phyloP scores from a whole-genome alignment of 2,888 invertebrate genomes.

The Spisula solida region DNA sequence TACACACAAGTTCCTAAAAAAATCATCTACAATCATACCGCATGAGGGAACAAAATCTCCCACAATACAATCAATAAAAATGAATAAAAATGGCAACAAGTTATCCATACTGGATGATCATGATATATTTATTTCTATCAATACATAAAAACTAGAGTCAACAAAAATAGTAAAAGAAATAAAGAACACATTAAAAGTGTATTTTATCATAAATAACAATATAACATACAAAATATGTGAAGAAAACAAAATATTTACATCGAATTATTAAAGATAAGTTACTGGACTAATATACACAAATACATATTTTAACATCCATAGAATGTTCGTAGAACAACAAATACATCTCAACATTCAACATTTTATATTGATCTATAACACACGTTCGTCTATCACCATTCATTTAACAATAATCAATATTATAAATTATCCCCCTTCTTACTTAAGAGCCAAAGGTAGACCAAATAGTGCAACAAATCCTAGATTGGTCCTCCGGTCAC shows the following conservation, averaged over 20 bases:
- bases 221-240: constrained; percentile 44
- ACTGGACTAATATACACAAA: constrained; percentile 9
- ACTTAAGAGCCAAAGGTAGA: too few species aligned
- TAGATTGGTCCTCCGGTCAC: too few species aligned
- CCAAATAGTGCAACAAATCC: too few species aligned
- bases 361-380: not conserved
- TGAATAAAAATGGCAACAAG: constrained; percentile 7
- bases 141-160: constrained; percentile 22
- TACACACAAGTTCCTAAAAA: not conserved
- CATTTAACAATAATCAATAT: not conserved
- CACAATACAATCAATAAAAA: not conserved
- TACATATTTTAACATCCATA: not conserved
- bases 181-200: constrained; percentile 44
- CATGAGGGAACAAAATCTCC: not conserved
- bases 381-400: not conserved
- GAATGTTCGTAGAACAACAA: not conserved
- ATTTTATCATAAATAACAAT: constrained; percentile 52
- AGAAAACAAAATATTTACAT: constrained; percentile 20
- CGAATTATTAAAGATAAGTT: constrained; percentile 11
- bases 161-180: constrained; percentile 35
- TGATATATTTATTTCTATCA: constrained; percentile 19
- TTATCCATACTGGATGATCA: not conserved
- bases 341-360: not conserved
- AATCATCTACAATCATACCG: not conserved
- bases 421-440: not conserved